Base-by-base conservation (phyloP, 1,140 invertebrate genomes). In the Phthorimaea operculella region DNA sequence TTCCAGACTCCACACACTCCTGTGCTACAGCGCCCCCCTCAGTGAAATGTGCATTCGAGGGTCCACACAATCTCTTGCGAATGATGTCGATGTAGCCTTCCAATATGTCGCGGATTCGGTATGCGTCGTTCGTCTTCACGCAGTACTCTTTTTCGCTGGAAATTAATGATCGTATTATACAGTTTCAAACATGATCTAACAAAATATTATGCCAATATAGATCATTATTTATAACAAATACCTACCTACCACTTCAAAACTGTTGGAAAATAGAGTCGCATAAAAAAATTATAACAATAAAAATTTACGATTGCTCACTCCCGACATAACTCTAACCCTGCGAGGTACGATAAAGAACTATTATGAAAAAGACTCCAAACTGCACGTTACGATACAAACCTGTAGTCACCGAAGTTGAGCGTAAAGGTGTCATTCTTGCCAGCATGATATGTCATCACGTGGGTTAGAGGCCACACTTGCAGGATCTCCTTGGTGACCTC, bases 51-150 rank as follows among this genome's bases (percentile, higher is more conserved):
- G n/a, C 18, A 18, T 12, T 33, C 1, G 7, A 11, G 1, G 18
- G 48, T 5, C 14, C 52, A 11, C 51, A 71, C 14, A 66, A 58
- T 36, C 97, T 94, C 89, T 97, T 98, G 83, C 97, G 98, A 63
- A 99, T 99, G 72, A 99, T 99, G 82, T 99, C 98, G 70, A 99
- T 99, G 83, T 99, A 99, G 18, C 98, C 98, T 63, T 96, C 92
- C 74, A 99, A 98, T 12, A 99, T 90, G 76, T 98, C 96, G 11
- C 97, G 91, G 67, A 99, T 99, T 74, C 98, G 97, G 81, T 98
- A 96, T 1, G 97, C 98, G 85, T 99, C 98, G 1, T 95, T 94
- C 0, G 98, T 99, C 81, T 99, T 98, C 21, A 99, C 98, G 28
- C 96, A 96, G 86, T 99, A 99, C 84, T 99, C 99, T 64, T 94